These are phyloP conservation scores for Propsilocerus akamusi DNA, from an alignment of 1,140 invertebrate genomes.

Conservation along the genomic window DNA sequence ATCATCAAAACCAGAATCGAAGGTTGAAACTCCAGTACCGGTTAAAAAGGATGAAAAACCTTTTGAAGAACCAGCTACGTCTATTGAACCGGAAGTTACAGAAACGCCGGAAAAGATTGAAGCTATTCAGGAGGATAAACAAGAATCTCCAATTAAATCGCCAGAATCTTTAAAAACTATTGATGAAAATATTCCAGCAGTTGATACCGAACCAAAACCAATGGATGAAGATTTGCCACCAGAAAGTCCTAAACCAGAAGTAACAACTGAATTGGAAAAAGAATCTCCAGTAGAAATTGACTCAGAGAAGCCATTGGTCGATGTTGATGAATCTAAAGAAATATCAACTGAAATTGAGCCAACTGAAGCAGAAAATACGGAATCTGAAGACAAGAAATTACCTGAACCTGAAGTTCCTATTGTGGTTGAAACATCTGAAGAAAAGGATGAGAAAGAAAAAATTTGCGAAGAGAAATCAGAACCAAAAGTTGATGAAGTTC, in stretches of 20 bases:
- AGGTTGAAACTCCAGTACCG: background rate
- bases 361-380: constrained; percentile 7
- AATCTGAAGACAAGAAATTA: constrained; percentile 8
- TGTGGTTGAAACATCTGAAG: constrained; percentile 20
- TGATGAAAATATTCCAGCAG: constrained; percentile 4
- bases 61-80: background rate
- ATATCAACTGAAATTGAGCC: constrained; percentile 10
- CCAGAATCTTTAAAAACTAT: no score
- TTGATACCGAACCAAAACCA: constrained; percentile 10
- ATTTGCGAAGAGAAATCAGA: constrained; percentile 7
- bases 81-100: constrained; percentile 24
- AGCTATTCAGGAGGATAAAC: constrained; percentile 4
- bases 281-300: constrained; percentile 9
- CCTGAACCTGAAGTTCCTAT: constrained; percentile 8
- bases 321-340: constrained; percentile 8
- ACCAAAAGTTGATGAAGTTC: constrained; percentile 8
- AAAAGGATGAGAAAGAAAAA: constrained; percentile 8
- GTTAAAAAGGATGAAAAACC: constrained; percentile 15
- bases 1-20: constrained; percentile 12
- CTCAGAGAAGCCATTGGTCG: constrained; percentile 11
- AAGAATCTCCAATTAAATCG: constrained; percentile 3
- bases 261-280: constrained; percentile 9
- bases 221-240: constrained; percentile 13
- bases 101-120: constrained; percentile 8
- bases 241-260: constrained; percentile 6